Percentiles rank a stretch among this genome's conserved stretches.
These are phyloP conservation scores for Sicus ferrugineus DNA, from an alignment of 2,888 invertebrate genomes.

Conservation along the genomic window DNA sequence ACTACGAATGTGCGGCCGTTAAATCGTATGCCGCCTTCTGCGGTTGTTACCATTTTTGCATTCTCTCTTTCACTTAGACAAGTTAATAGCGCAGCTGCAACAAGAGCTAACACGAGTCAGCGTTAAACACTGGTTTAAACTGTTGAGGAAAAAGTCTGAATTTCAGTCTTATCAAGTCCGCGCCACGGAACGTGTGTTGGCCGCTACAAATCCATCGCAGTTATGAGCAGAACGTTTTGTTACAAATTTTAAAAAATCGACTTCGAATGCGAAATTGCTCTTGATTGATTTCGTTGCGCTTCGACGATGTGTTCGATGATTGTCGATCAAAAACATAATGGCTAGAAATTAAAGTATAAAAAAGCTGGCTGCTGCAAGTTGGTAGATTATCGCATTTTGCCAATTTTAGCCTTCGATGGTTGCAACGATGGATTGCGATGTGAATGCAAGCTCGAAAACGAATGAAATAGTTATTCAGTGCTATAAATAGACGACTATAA, in stretches of 20 bases:
- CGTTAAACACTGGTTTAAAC: conserved; percentile 3
- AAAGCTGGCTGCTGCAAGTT: neutral
- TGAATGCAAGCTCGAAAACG: conserved; percentile 44
- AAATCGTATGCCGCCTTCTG: neutral
- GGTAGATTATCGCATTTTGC: conserved; percentile 17
- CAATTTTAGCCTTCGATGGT: conserved; percentile 19
- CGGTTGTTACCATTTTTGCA: conserved; percentile 25
- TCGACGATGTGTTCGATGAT: neutral
- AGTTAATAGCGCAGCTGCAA: neutral
- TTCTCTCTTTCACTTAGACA: neutral
- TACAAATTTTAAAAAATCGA: conserved; percentile 11
- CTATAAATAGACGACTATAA: conserved; percentile 43
- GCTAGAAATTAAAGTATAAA: conserved; percentile 19
- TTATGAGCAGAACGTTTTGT: neutral
- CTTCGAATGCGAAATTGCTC: too few species aligned
- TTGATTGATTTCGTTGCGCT: conserved; percentile 1
- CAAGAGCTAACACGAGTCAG: neutral
- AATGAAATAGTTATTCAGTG: conserved; percentile 28
- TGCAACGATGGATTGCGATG: conserved; percentile 31
- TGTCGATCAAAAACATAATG: neutral
- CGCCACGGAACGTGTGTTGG: conserved; percentile 1
- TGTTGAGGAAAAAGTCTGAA: conserved; percentile 3
- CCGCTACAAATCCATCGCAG: neutral
- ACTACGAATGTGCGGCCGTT: conserved; percentile 13
- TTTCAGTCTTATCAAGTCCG: conserved; percentile 30